A percentile compares a stretch with the other conserved stretches of the same genome.
These are phyloP conservation scores for Diaprepes abbreviatus DNA, from an alignment of 2,888 invertebrate genomes.

Conservation along the genomic window DNA sequence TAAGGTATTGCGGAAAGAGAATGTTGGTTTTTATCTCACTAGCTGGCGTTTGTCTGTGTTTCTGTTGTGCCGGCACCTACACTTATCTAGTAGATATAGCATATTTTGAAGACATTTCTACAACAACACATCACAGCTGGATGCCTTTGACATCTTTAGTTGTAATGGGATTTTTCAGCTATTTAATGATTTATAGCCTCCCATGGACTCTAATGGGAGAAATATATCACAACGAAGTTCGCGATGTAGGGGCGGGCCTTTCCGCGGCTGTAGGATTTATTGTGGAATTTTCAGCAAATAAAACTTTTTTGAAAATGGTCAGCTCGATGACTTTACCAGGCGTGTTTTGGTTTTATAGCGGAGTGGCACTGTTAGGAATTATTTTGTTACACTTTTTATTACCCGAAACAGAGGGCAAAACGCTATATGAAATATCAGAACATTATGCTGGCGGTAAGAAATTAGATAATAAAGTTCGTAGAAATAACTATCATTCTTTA, in stretches of 20 bases:
- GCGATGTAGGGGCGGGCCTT: conserved; percentile 80
- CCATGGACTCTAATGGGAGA: conserved; percentile 88
- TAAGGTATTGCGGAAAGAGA: conserved; percentile 82
- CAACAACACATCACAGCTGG: conserved; percentile 68
- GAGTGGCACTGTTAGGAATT: conserved; percentile 75
- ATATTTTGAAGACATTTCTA: conserved; percentile 29
- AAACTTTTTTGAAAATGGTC: conserved; percentile 78
- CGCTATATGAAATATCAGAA: conserved; percentile 78
- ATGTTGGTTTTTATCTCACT: conserved; percentile 78
- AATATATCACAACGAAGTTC: conserved; percentile 77
- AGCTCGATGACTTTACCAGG: conserved; percentile 76
- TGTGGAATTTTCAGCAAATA: conserved; percentile 82
- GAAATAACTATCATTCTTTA: too few species aligned
- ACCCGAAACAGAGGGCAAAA: conserved; percentile 88
- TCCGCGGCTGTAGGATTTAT: conserved; percentile 82
- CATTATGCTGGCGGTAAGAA: conserved; percentile 75
- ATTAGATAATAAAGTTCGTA: conserved; percentile 68
- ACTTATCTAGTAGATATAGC: conserved; percentile 62
- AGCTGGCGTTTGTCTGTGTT: conserved; percentile 75
- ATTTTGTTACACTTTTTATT: conserved; percentile 76
- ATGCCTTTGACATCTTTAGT: conserved; percentile 78
- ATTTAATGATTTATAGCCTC: conserved; percentile 78
- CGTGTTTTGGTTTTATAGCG: conserved; percentile 79
- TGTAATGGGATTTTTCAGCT: conserved; percentile 77
- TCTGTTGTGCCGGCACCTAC: conserved; percentile 74